A percentile compares a stretch with the other conserved stretches of the same genome.
phyloP scores from a whole-genome alignment of 2,797 vertebrate genomes.

The Siniperca undulata region DNA sequence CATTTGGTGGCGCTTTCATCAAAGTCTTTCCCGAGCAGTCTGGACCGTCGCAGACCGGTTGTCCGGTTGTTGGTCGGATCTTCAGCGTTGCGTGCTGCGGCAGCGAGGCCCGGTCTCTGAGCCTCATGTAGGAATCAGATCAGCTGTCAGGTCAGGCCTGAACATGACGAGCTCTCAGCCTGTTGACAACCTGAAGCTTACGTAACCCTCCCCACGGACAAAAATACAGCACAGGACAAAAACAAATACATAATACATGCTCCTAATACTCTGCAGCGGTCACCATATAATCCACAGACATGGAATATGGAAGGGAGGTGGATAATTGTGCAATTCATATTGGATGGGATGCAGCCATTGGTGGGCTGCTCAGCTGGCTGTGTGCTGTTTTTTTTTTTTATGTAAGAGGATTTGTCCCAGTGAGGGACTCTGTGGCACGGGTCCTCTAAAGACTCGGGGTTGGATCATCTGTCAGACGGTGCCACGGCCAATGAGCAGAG shows the following conservation, averaged over 20 bases:
- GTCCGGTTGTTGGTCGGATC: not conserved
- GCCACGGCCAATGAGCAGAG: constrained; percentile 46
- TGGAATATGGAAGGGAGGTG: constrained; percentile 46
- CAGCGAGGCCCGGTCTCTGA: not conserved
- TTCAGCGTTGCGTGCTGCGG: not conserved
- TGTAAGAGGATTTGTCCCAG: constrained; percentile 77
- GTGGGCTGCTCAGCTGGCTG: constrained; percentile 43
- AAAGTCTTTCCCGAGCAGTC: not conserved
- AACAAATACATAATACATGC: constrained; percentile 57
- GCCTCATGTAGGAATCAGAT: constrained; percentile 28
- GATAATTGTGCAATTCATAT: constrained; percentile 63
- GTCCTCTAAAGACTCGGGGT: constrained; percentile 35
- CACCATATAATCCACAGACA: constrained; percentile 71
- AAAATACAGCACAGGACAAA: constrained; percentile 43
- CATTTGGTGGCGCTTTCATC: no score
- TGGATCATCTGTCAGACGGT: constrained; percentile 47
- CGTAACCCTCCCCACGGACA: constrained; percentile 43
- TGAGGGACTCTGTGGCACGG: constrained; percentile 39
- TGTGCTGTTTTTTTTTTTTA: constrained; percentile 56
- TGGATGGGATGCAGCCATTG: constrained; percentile 49
- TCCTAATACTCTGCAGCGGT: constrained; percentile 55
- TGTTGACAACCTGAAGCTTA: constrained; percentile 58
- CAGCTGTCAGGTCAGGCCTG: constrained; percentile 21
- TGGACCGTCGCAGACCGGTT: not conserved
- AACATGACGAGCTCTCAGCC: constrained; percentile 24